A percentile compares a stretch with the other conserved stretches of the same genome.
Evolutionary conservation across 2,888 invertebrate genomes (phyloP).

Genomic region (Merodon equestris): DNA sequence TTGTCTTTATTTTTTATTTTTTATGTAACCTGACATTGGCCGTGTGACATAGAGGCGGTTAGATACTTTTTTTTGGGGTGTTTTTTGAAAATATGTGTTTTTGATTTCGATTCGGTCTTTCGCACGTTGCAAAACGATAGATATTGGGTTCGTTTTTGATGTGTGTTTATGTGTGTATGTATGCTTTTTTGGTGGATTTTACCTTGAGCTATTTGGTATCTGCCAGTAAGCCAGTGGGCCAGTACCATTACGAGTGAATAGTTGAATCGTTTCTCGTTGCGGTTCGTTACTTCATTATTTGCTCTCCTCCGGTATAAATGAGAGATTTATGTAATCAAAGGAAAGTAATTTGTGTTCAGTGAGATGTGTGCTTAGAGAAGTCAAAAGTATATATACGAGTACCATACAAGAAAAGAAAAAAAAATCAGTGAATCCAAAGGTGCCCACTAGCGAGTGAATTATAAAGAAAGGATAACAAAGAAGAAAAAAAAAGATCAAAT

Average conservation of each 20-base stretch:
- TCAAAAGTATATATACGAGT: constrained; percentile 18
- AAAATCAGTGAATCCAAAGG: background rate
- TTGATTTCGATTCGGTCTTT: too few species aligned
- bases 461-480: constrained; percentile 23
- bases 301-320: constrained; percentile 10
- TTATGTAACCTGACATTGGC: constrained; percentile 56
- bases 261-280: constrained; percentile 4
- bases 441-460: too few species aligned
- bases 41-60: constrained; percentile 42
- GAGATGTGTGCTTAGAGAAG: constrained; percentile 4
- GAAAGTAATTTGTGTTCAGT: constrained; percentile 32
- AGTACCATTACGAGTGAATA: too few species aligned
- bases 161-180: background rate
- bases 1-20: constrained; percentile 7
- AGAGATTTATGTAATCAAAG: constrained; percentile 67
- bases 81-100: constrained; percentile 45
- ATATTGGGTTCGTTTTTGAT: constrained; percentile 16
- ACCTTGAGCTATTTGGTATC: too few species aligned
- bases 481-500: constrained; percentile 13
- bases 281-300: constrained; percentile 18
- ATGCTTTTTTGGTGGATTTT: too few species aligned
- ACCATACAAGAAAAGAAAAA: constrained; percentile 4
- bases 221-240: too few species aligned
- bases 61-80: constrained; percentile 14
- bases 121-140: constrained; percentile 12